Evolutionary conservation across 2,113 vertebrate species (phyloP), one percentile per base, ranked within the genome.

Genomic region (Urocolius indicus): DNA sequence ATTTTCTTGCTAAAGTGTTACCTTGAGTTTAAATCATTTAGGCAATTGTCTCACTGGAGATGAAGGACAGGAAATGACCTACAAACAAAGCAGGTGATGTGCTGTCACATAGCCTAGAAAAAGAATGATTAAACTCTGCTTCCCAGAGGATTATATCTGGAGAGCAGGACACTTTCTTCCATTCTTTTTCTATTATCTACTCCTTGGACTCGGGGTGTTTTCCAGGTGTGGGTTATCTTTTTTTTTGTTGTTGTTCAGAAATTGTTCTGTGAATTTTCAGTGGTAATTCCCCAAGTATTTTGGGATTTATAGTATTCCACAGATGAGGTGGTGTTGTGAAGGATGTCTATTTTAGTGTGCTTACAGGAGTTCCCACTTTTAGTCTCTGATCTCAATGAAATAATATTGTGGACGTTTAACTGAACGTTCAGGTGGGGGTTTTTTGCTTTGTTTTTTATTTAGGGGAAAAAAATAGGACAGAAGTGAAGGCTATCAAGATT

Each of bases 41-140:
- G 66, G 14, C 76, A 78, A 0, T 74, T 94, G 68, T 65, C 68
- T 86, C 0, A 0, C 16, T 88, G 30, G 61, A 89, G 73, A 27
- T 77, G 86, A 89, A 83, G 91, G 79, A 24, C 90, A 84, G 90
- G 90, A 95, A 94, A 46, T 94, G 72, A 78, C 92, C 83, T 90
- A 75, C 76, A 89, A 95, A 81, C 18, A 52, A 63, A 94, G 65
- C 85, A 93, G 80, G 83, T 96, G 90, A 92, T 24, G 16, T 63
- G 48, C 75, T 86, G 88, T 84, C 76, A 46, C 52, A 90, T 38
- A 92, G 73, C 65, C 88, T 86, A 63, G 86, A 81, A 96, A 90
- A 79, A n/a, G 59, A 30, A 46, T 72, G 55, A 54, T 90, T 90
- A 84, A 80, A 84, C 46, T 73, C 30, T 62, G 23, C 55, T 86